Evolutionary conservation across 1,140 invertebrate species (phyloP).

Genomic region (Tetranychus urticae): DNA sequence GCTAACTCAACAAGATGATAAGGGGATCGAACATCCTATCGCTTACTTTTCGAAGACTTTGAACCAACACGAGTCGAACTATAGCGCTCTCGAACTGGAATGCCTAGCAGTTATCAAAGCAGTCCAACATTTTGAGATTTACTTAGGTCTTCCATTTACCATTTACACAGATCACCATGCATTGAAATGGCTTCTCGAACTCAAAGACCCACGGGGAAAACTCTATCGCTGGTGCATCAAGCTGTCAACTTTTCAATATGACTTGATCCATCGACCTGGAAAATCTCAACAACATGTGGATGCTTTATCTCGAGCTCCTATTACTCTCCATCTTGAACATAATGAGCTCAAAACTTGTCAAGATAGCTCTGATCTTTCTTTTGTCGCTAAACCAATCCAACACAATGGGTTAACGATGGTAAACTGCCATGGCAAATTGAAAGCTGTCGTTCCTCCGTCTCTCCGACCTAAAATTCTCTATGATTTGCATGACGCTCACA

Average conservation of each 20-base stretch:
- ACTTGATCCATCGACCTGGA: constrained; percentile 5
- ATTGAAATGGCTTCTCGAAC: background rate
- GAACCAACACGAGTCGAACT: background rate
- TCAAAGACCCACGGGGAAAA: background rate
- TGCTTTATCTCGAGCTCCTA: background rate
- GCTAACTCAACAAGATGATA: background rate
- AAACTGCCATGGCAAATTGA: constrained; percentile 11
- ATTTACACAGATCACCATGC: background rate
- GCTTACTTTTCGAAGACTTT: background rate
- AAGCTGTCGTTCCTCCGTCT: constrained; percentile 5
- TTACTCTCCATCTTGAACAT: background rate
- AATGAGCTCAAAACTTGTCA: background rate
- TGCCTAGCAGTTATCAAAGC: background rate
- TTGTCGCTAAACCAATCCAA: background rate
- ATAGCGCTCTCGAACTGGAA: background rate
- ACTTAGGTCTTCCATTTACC: background rate
- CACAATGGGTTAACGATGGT: background rate
- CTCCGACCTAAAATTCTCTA: no score
- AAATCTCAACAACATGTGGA: constrained; percentile 2
- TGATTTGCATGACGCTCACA: background rate
- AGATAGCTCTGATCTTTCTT: background rate
- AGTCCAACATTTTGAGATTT: background rate
- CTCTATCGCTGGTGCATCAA: constrained; percentile 11
- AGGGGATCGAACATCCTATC: background rate
- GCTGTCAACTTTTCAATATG: constrained; percentile 9